Evolutionary conservation across 2,888 invertebrate species (phyloP).

Genomic region (Lasioglossum leucozonium): DNA sequence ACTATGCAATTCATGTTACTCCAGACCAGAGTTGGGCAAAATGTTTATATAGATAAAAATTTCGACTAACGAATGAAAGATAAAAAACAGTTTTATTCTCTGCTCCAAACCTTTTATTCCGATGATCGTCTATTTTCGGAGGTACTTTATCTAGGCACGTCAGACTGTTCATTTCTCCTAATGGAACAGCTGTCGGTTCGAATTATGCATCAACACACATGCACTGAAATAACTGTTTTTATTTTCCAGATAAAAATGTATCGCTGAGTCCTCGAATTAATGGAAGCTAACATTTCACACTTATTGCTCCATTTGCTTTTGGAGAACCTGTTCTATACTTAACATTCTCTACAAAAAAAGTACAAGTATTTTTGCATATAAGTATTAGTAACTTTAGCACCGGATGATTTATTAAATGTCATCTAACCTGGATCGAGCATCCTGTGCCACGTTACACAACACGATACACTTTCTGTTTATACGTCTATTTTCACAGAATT

Average conservation of each 20-base stretch:
- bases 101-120: not conserved
- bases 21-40: too few species aligned
- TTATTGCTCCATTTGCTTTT: not conserved
- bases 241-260: not conserved
- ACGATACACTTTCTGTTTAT: not conserved
- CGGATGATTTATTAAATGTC: too few species aligned
- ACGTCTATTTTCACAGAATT: not conserved
- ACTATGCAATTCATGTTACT: too few species aligned
- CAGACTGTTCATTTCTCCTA: too few species aligned
- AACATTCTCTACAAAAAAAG: not conserved
- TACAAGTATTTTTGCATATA: not conserved
- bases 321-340: too few species aligned
- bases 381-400: not conserved
- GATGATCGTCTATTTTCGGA: not conserved
- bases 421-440: too few species aligned
- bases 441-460: not conserved
- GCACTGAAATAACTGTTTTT: too few species aligned
- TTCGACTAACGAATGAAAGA: too few species aligned
- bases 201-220: not conserved
- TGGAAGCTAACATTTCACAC: too few species aligned
- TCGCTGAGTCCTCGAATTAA: not conserved
- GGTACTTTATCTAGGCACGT: not conserved
- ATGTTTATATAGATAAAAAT: too few species aligned
- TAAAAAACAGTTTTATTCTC: too few species aligned
- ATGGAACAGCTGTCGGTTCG: too few species aligned